These are phyloP conservation scores for Sebastes cheni DNA, from an alignment of 2,797 vertebrate genomes.

Conservation along the genomic window DNA sequence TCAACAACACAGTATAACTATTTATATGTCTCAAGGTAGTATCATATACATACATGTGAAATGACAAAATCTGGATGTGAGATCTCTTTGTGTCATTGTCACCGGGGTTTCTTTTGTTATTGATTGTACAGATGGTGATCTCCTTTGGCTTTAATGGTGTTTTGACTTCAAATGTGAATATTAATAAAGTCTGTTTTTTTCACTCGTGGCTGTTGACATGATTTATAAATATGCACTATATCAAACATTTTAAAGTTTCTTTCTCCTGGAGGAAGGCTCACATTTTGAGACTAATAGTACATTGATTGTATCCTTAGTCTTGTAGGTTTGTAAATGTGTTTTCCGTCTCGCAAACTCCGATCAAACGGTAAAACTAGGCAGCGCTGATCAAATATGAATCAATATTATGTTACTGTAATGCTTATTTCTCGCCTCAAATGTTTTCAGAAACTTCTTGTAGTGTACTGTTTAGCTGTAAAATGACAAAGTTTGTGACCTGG, in stretches of 20 bases:
- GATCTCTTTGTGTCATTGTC: not conserved
- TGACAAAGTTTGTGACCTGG: too few relatives aligned
- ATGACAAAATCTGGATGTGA: not conserved
- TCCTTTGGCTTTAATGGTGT: not conserved
- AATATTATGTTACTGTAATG: too few relatives aligned
- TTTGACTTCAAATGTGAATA: constrained; percentile 47
- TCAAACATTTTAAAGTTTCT: not conserved
- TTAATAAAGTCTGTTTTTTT: constrained; percentile 58
- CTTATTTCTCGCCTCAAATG: too few relatives aligned
- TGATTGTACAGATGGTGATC: constrained; percentile 5
- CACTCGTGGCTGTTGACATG: not conserved
- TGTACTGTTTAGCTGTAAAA: too few relatives aligned
- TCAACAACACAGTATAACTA: not conserved
- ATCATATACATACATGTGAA: not conserved
- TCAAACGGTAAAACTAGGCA: too few relatives aligned
- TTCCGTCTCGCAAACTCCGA: not conserved
- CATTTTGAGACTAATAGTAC: not conserved
- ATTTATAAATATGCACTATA: not conserved
- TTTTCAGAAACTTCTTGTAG: too few relatives aligned
- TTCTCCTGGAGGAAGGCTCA: not conserved
- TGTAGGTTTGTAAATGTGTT: not conserved
- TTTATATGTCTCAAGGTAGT: not conserved
- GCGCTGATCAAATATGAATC: too few relatives aligned
- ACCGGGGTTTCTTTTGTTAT: not conserved
- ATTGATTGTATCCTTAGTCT: not conserved